Percentiles rank a stretch among this genome's conserved stretches.
These are phyloP conservation scores for Falcunculus frontatus DNA, from an alignment of 2,113 vertebrate genomes.

Conservation along the genomic window DNA sequence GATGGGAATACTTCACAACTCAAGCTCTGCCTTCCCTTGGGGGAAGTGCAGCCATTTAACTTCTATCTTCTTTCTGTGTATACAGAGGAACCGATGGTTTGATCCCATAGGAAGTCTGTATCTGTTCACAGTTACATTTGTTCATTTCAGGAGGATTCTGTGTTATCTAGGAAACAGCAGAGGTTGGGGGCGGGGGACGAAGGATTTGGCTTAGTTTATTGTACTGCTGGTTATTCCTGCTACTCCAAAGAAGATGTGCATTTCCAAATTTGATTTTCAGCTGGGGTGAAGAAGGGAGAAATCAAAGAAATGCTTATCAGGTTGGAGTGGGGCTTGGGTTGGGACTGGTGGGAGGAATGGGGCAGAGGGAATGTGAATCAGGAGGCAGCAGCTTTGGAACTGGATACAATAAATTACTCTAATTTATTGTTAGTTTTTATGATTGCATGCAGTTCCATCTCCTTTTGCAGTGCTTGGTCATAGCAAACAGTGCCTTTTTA, in stretches of 20 bases:
- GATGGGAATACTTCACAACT: not conserved
- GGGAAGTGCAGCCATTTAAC: slow-evolving; percentile 14
- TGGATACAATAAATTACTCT: not conserved
- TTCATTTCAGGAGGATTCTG: not conserved
- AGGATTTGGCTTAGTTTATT: not conserved
- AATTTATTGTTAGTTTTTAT: not conserved
- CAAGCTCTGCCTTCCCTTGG: not conserved
- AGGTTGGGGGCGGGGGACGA: fast-evolving
- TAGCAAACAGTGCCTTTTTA: not conserved
- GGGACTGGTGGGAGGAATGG: not conserved
- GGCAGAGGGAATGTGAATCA: not conserved
- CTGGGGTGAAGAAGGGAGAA: not conserved
- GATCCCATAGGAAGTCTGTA: not conserved
- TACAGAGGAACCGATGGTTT: not conserved
- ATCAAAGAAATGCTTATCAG: not conserved
- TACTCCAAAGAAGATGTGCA: not conserved
- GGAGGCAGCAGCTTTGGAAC: not conserved
- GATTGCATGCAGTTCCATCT: not conserved
- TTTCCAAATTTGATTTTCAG: not conserved
- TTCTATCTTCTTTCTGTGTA: not conserved
- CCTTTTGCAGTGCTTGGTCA: not conserved
- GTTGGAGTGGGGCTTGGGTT: not conserved
- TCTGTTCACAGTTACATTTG: not conserved
- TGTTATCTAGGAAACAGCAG: not conserved
- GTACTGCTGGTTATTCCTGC: not conserved